These are phyloP conservation scores for Anthonomus grandis DNA, from an alignment of 1,140 invertebrate species.

Conservation along the genomic window DNA sequence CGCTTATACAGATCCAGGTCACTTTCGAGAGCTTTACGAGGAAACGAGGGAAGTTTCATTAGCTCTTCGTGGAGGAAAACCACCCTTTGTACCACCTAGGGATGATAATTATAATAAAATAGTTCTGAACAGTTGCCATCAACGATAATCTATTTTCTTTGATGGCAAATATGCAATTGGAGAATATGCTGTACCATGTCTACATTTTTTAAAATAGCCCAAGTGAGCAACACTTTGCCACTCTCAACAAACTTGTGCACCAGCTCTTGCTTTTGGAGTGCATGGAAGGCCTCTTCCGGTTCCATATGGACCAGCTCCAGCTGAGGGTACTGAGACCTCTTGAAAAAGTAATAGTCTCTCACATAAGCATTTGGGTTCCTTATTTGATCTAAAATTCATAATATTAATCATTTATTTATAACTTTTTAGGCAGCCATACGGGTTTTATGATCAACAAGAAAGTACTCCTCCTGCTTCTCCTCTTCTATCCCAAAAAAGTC, in stretches of 20 bases:
- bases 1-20: slow-evolving; percentile 92
- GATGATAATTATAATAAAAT: neutral
- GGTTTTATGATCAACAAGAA: slow-evolving; percentile 96
- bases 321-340: slow-evolving; percentile 96
- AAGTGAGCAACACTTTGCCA: slow-evolving; percentile 87
- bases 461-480: slow-evolving; percentile 83
- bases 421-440: slow-evolving; percentile 62
- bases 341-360: slow-evolving; percentile 98
- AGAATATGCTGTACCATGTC: slow-evolving; percentile 64
- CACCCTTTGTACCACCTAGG: slow-evolving; percentile 84
- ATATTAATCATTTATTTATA: slow-evolving; percentile 14
- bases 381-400: slow-evolving; percentile 71
- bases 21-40: slow-evolving; percentile 94
- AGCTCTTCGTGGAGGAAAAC: slow-evolving; percentile 99
- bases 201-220: slow-evolving; percentile 87
- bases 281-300: slow-evolving; percentile 85
- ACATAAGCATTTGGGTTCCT: slow-evolving; percentile 93
- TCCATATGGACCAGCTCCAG: slow-evolving; percentile 93
- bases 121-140: no score
- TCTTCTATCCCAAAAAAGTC: slow-evolving; percentile 98
- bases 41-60: slow-evolving; percentile 97
- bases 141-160: no score
- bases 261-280: slow-evolving; percentile 89
- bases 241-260: slow-evolving; percentile 95
- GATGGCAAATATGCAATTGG: neutral